These are phyloP conservation scores for Pteronura brasiliensis DNA, from an alignment of 2,113 vertebrate genomes.

Conservation along the genomic window DNA sequence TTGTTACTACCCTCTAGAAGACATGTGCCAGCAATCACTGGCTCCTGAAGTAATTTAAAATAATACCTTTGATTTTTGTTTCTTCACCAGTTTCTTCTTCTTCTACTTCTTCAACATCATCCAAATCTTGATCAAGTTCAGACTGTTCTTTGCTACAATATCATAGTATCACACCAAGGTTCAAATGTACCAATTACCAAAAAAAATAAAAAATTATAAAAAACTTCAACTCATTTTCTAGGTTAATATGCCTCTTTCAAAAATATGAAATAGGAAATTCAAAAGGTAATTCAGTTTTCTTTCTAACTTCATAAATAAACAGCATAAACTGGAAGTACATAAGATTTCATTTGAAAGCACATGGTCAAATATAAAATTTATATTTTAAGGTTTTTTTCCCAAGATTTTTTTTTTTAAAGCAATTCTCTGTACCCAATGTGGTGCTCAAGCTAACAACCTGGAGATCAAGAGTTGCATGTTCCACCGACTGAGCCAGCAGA, in stretches of 20 bases:
- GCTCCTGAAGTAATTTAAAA: constrained; percentile 66
- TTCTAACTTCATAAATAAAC: background rate
- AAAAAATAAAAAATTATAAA: constrained; percentile 51
- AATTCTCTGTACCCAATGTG: background rate
- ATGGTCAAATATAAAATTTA: constrained; percentile 7
- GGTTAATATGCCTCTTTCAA: constrained; percentile 53
- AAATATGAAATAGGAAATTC: constrained; percentile 15
- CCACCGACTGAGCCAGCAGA: background rate
- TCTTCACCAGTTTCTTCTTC: constrained; percentile 96
- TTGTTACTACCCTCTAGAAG: background rate
- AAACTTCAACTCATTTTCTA: constrained; percentile 63
- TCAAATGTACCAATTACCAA: constrained; percentile 62
- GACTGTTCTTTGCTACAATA: constrained; percentile 94
- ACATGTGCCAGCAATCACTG: constrained; percentile 29
- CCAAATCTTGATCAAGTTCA: constrained; percentile 98
- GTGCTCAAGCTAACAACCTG: background rate
- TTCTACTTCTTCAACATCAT: constrained; percentile 98
- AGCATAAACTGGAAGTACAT: background rate
- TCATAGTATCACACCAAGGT: constrained; percentile 71
- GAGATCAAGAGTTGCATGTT: background rate
- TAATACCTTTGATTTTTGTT: constrained; percentile 94
- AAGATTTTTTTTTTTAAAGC: background rate
- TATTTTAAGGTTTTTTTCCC: background rate
- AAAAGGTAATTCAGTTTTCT: background rate
- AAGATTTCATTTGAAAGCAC: constrained; percentile 41